Evolutionary conservation across 2,888 invertebrate species (phyloP), one percentile per base, ranked within the genome.

Genomic region (Tachina lurida): DNA sequence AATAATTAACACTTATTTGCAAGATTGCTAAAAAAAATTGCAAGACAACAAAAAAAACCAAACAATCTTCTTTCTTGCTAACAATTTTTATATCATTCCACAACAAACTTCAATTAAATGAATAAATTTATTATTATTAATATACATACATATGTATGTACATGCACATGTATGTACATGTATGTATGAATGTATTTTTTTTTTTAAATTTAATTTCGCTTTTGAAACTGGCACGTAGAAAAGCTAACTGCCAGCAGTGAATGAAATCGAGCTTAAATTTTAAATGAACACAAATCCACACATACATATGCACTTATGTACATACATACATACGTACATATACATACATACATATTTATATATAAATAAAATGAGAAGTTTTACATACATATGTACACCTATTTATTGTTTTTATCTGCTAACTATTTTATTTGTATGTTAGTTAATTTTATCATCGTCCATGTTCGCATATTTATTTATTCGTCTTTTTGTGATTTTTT

Each of bases 191-290:
- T 39, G 15, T 7, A n/a, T 17, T 54, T 19, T 31, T 60, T 19
- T 68, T 43, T 56, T 22, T 56, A 12, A 19, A 13, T 52, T 58
- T 47, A 31, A 15, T 45, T 19, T 77, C 31, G 9, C 31, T 43
- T 43, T 68, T 31, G 39, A 79, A 56, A 81, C 10, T 67, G 22
- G 43, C 22, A 60, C 58, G 39, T 41, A 71, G 41, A 76, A 83
- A 63, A 65, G 58, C 65, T 73, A 52, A 43, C 45, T 77, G 76
- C 10, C 76, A 77, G 45, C 58, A 73, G 65, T 83, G 49, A 83
- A 77, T 83, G 65, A 83, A 83, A 83, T 67, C 77, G 65, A 77
- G 83, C 77, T 83, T 77, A 83, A 10, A 83, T 39, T 43, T 70
- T 52, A 22, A 12, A 71, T 58, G 10, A 75, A 68, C 17, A 80